These are phyloP conservation scores for Alethe castanea DNA, from an alignment of 2,113 vertebrate species.

Conservation along the genomic window DNA sequence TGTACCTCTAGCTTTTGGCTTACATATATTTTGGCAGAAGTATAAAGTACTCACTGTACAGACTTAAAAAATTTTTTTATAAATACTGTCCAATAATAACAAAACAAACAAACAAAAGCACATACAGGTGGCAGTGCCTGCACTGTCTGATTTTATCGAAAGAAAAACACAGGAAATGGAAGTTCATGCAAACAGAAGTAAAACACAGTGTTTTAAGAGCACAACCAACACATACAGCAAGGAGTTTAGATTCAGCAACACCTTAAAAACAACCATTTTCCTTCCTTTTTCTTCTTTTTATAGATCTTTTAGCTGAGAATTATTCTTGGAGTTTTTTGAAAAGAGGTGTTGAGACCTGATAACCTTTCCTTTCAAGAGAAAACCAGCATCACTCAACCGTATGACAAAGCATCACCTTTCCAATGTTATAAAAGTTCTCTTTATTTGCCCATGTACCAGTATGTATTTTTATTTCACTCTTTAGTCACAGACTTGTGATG, in stretches of 20 bases:
- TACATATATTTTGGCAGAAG: background rate
- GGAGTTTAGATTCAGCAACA: background rate
- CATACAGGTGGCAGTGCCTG: background rate
- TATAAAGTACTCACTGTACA: background rate
- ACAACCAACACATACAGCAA: background rate
- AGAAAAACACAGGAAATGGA: background rate
- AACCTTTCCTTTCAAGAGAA: background rate
- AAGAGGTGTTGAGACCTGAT: background rate
- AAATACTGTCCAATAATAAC: background rate
- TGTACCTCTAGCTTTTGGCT: background rate
- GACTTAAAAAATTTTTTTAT: background rate
- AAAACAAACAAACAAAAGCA: background rate
- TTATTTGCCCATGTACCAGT: background rate
- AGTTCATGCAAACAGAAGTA: background rate
- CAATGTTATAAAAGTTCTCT: background rate
- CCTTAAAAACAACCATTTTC: background rate
- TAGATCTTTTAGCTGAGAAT: background rate
- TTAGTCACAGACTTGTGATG: background rate
- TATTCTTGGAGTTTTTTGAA: background rate
- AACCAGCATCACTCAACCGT: background rate
- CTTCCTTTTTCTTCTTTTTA: background rate
- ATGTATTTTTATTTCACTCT: background rate
- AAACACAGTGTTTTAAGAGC: background rate
- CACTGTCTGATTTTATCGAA: background rate
- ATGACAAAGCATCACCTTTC: background rate